Evolutionary conservation across 2,113 vertebrate genomes (phyloP).

Genomic region (Toxotes jaculatrix): DNA sequence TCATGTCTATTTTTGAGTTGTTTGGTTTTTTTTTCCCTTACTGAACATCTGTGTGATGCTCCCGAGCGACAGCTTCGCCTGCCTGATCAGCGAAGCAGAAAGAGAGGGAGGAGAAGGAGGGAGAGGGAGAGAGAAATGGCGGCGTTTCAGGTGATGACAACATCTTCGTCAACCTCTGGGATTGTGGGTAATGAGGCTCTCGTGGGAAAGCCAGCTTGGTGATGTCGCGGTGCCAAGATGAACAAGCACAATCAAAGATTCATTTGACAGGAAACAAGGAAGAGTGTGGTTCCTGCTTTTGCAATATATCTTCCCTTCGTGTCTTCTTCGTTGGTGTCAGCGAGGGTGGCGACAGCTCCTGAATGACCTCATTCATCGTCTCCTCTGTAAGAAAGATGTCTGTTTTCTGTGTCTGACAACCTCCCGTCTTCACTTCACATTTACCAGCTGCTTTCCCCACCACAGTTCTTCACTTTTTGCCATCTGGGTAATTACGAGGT

Average conservation of each 20-base stretch:
- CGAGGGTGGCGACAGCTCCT: constrained; percentile 28
- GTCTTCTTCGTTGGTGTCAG: constrained; percentile 17
- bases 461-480: neutral
- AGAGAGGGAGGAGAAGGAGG: neutral
- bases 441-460: constrained; percentile 21
- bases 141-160: constrained; percentile 52
- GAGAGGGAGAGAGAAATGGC: constrained; percentile 6
- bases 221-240: constrained; percentile 43
- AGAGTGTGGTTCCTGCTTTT: neutral
- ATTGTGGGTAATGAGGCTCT: constrained; percentile 70
- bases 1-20: constrained; percentile 64
- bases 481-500: constrained; percentile 49
- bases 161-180: constrained; percentile 52
- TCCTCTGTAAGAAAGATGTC: constrained; percentile 18
- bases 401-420: constrained; percentile 31
- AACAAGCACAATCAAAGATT: constrained; percentile 58
- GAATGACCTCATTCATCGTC: constrained; percentile 28
- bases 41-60: constrained; percentile 71
- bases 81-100: constrained; percentile 53
- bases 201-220: constrained; percentile 34
- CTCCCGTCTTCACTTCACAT: constrained; percentile 27
- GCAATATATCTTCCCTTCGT: neutral
- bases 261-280: constrained; percentile 43
- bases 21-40: constrained; percentile 28
- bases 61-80: constrained; percentile 53